A percentile compares a stretch with the other conserved stretches of the same genome.
Conservation (phyloP, 2,113 vertebrate genomes). For the Psammodynastes pulverulentus region DNA sequence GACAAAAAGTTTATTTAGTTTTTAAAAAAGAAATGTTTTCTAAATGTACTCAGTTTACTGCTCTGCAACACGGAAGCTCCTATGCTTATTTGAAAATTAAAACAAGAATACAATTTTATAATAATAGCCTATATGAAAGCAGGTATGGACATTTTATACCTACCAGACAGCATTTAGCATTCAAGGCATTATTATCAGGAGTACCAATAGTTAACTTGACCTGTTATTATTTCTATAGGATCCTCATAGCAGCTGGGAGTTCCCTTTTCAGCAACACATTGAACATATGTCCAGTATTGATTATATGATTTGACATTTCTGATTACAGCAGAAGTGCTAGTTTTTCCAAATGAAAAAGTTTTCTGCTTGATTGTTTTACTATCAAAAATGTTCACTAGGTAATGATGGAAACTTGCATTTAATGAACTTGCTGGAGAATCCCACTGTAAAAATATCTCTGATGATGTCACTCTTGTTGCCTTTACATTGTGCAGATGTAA, state of each 20-base stretch:
- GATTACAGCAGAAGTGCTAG: slow-evolving; percentile 62
- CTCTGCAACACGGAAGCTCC: background rate
- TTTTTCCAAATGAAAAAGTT: slow-evolving; percentile 61
- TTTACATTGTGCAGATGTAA: slow-evolving; percentile 71
- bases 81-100: background rate
- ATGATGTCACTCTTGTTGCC: slow-evolving; percentile 59
- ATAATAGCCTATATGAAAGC: background rate
- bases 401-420: slow-evolving; percentile 64
- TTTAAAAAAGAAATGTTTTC: background rate
- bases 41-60: background rate
- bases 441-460: slow-evolving; percentile 76
- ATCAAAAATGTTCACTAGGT: slow-evolving; percentile 71
- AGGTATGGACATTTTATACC: background rate
- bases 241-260: slow-evolving; percentile 70
- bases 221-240: slow-evolving; percentile 71
- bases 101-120: background rate
- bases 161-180: slow-evolving; percentile 9
- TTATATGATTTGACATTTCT: slow-evolving; percentile 71
- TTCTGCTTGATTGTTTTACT: slow-evolving; percentile 53
- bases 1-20: background rate
- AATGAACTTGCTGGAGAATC: slow-evolving; percentile 52
- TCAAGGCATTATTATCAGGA: background rate
- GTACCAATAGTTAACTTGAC: slow-evolving; percentile 59
- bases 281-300: slow-evolving; percentile 74
- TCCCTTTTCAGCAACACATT: slow-evolving; percentile 70